Base-by-base conservation (phyloP, 2,888 invertebrate genomes). In the Galeopsomyia nigrocyanea region DNA sequence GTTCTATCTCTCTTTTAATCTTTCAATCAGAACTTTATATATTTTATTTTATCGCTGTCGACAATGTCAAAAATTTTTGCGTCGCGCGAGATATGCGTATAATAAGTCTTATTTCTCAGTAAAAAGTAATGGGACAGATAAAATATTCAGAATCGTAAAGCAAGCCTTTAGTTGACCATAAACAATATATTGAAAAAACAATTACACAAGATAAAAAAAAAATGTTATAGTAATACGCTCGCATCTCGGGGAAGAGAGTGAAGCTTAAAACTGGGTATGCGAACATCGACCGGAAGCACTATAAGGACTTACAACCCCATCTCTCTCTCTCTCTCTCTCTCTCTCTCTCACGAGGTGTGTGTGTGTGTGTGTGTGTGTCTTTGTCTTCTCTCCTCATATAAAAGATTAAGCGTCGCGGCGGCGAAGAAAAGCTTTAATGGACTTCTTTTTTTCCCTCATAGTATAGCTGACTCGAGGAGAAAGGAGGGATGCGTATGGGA, bases 241-340 rank as follows among this genome's bases (percentile, higher is more conserved):
- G 31, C 7, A 5, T 31, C 7, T n/a, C 26, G 26, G 5, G 13
- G 39, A 39, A 39, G 13, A 39, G 7, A 39, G 7, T 39, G 39
- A 13, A 39, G 39, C 39, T 39, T 39, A 10, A 39, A 39, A 26
- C 26, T 1, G 7, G 39, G 7, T 7, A 39, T 26, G 39, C 39
- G 39, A 39, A 39, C 39, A 71, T 71, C 39, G 65, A 66, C 31
- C 63, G 57, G 69, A 63, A 69, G 57, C 56, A 62, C 63, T 57
- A 69, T 31, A 31, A 68, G 53, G 49, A 56, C 47, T 39, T 39
- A 39, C 56, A 46, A 51, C 22, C 51, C 21, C 47, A 22, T 46
- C 47, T 17, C 47, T 3, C 5, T 31, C 17, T 19, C 58, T 7
- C n/a, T n/a, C n/a, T n/a, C n/a, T n/a, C n/a, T n/a, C n/a, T 46